Base-by-base conservation (phyloP, 2,888 invertebrate species). In the Meiosimyza decipiens region DNA sequence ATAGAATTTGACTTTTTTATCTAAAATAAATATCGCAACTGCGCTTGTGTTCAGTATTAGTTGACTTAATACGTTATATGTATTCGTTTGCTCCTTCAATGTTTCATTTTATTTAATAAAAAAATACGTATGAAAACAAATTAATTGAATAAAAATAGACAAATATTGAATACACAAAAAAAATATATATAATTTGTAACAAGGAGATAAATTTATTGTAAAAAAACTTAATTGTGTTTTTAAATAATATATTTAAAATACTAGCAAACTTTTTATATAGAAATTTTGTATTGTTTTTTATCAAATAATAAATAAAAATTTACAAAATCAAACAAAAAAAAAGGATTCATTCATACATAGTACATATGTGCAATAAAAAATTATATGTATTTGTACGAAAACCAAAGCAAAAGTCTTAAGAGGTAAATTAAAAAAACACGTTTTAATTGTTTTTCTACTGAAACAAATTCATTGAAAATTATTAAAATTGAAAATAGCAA, bases 21-120 rank as follows among this genome's bases (percentile, higher is more conserved):
- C 59, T 75, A 72, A 68, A 76, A 74, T 75, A 74, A 73, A 74
- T 40, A 77, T 73, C 76, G 75, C 75, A 75, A 77, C 76, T 33
- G 54, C 79, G 79, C 78, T 83, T 83, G 82, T 83, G 82, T 84
- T 84, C 83, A 84, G 82, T 83, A 83, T 83, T 83, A 84, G 74
- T 79, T 79, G 79, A 78, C 75, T 72, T 33, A 47, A 16, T 18
- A 49, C 12, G n/a, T 60, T 40, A 13, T 28, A 22, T 16, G 52
- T 47, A 12, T 40, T 60, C 13, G 28, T 51, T 60, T 70, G 11
- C 55, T 55, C 7, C 55, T 55, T 22, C 15, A n/a, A 55, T 55
- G 4, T 40, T 40, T 40, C 1, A 40, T 40, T 40, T 40, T 9
- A 9, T 47, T 63, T 40, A 47, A 63, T 11, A 63, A 47, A 47